A percentile compares a stretch with the other conserved stretches of the same genome.
Conservation (phyloP, 1,140 invertebrate species). For the Spodoptera frugiperda region DNA sequence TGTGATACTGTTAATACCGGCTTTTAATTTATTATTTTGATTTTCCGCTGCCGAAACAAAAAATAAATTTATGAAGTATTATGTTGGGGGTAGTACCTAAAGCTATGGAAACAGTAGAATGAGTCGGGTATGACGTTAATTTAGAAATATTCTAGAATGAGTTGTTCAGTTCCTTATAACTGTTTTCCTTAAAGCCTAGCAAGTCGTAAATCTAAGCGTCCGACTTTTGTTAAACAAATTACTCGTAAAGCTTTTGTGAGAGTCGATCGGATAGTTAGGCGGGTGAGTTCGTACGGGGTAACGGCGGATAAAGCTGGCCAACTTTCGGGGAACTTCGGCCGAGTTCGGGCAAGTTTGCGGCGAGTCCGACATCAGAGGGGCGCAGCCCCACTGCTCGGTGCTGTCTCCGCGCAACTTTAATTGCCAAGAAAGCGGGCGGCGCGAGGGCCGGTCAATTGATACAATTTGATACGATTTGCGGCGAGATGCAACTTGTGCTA, state of each 20-base stretch:
- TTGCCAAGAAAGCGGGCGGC: constrained; percentile 65
- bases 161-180: constrained; percentile 12
- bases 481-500: constrained; percentile 54
- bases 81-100: background rate
- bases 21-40: constrained; percentile 22
- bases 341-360: constrained; percentile 52
- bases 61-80: background rate
- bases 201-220: constrained; percentile 50
- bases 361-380: constrained; percentile 13
- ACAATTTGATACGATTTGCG: constrained; percentile 71
- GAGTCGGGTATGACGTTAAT: background rate
- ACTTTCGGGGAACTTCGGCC: constrained; percentile 47
- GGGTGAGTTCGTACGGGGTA: constrained; percentile 29
- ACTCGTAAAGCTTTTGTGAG: constrained; percentile 51
- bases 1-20: constrained; percentile 14
- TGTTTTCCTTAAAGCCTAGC: constrained; percentile 35
- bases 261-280: constrained; percentile 52
- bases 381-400: constrained; percentile 44
- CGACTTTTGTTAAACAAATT: constrained; percentile 52
- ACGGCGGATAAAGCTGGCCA: constrained; percentile 46
- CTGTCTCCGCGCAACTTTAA: constrained; percentile 69
- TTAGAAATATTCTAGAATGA: constrained; percentile 7
- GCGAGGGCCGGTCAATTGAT: constrained; percentile 67
- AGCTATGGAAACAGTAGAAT: background rate
- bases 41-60: background rate